Conservation (phyloP, 2,888 invertebrate genomes). For the Eupithecia vulgata region DNA sequence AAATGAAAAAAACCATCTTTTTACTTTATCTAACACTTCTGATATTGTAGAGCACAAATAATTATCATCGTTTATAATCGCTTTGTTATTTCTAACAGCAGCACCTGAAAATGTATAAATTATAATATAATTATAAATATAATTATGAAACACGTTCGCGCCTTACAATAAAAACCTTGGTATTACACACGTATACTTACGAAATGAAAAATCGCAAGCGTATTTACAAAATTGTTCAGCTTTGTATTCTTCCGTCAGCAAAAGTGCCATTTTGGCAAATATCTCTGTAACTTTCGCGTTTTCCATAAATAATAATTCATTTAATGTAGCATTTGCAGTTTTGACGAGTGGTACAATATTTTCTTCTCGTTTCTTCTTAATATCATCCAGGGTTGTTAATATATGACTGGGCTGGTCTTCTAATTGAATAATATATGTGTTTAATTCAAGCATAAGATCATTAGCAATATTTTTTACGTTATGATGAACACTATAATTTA, state of each 20-base stretch:
- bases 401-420: background rate
- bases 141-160: background rate
- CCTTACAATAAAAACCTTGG: background rate
- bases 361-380: background rate
- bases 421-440: background rate
- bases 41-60: background rate
- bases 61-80: background rate
- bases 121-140: too few species aligned
- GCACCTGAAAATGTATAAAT: background rate
- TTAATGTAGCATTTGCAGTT: background rate
- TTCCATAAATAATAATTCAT: background rate
- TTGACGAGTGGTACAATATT: background rate
- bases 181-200: background rate
- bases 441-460: background rate
- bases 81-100: background rate
- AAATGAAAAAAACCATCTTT: background rate
- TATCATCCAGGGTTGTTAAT: background rate
- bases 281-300: background rate
- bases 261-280: background rate
- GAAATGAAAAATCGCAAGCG: background rate
- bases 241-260: background rate
- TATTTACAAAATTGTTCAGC: background rate
- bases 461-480: background rate
- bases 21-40: background rate
- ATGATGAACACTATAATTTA: background rate